A percentile compares a stretch with the other conserved stretches of the same genome.
These are phyloP conservation scores for Platerodrilus igneus DNA, from an alignment of 2,888 invertebrate species.

Conservation along the genomic window DNA sequence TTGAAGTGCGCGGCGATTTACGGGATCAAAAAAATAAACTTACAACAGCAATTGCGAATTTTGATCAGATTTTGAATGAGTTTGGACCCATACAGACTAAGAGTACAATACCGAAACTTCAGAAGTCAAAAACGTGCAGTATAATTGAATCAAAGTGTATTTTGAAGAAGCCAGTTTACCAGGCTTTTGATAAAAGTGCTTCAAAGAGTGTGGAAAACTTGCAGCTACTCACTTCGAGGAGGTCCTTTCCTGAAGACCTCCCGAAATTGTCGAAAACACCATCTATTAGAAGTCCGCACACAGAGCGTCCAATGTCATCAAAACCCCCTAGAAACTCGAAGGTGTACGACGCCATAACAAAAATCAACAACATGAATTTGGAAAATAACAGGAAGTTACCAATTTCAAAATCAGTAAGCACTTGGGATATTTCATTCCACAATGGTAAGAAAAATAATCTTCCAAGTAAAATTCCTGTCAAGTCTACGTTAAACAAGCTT, in stretches of 20 bases:
- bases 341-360: conserved; percentile 38
- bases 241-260: background rate
- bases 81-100: conserved; percentile 43
- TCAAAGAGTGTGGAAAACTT: conserved; percentile 19
- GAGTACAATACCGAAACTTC: conserved; percentile 53
- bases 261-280: too few relatives aligned
- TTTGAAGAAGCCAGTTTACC: conserved; percentile 52
- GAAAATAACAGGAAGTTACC: conserved; percentile 10
- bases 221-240: background rate
- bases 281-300: background rate
- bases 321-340: background rate
- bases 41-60: conserved; percentile 51
- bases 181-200: conserved; percentile 7
- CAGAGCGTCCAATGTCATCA: background rate
- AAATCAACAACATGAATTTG: conserved; percentile 34
- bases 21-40: conserved; percentile 48
- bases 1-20: conserved; percentile 36
- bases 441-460: conserved; percentile 16
- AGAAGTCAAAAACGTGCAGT: conserved; percentile 67
- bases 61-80: conserved; percentile 53
- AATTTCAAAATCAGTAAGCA: conserved; percentile 37
- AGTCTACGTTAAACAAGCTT: conserved; percentile 36
- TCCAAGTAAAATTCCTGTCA: conserved; percentile 43
- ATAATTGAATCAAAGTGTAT: conserved; percentile 67
- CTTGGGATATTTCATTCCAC: conserved; percentile 22